A percentile compares a stretch with the other conserved stretches of the same genome.
Conservation (phyloP, 35 echinoderm and acorn worm species). For the Lytechinus pictus region DNA sequence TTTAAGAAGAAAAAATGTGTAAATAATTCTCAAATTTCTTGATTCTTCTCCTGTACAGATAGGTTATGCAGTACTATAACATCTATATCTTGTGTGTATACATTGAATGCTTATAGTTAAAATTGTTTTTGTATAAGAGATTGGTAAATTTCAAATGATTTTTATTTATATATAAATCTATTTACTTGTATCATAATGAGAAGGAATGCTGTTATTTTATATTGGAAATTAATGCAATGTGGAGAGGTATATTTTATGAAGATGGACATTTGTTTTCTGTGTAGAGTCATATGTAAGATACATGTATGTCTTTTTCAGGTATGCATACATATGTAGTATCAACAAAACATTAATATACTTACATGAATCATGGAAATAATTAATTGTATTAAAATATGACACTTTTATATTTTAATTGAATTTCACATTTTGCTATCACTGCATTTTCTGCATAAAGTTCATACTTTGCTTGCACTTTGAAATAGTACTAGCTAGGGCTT, state of each 20-base stretch:
- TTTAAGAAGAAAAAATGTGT: neutral
- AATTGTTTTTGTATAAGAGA: neutral
- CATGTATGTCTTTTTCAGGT: neutral
- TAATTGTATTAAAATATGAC: neutral
- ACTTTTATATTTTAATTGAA: neutral
- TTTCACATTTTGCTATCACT: neutral
- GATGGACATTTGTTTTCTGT: neutral
- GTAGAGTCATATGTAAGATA: neutral
- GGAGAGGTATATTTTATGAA: neutral
- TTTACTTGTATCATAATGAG: neutral
- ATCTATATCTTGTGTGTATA: slow-evolving; percentile 14
- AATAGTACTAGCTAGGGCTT: neutral
- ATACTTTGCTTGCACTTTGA: neutral
- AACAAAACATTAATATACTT: neutral
- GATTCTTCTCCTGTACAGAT: neutral
- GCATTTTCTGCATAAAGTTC: neutral
- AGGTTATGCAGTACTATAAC: neutral
- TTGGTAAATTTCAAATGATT: slow-evolving; percentile 4
- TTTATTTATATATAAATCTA: neutral
- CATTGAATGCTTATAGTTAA: neutral
- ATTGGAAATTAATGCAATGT: neutral
- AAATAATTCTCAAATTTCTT: neutral
- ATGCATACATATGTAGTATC: neutral
- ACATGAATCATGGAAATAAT: neutral
- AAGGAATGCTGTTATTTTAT: slow-evolving; percentile 5